Evolutionary conservation across 1,140 invertebrate species (phyloP), one percentile per base, ranked within the genome.

Genomic region (Alviniconcha marisindica): DNA sequence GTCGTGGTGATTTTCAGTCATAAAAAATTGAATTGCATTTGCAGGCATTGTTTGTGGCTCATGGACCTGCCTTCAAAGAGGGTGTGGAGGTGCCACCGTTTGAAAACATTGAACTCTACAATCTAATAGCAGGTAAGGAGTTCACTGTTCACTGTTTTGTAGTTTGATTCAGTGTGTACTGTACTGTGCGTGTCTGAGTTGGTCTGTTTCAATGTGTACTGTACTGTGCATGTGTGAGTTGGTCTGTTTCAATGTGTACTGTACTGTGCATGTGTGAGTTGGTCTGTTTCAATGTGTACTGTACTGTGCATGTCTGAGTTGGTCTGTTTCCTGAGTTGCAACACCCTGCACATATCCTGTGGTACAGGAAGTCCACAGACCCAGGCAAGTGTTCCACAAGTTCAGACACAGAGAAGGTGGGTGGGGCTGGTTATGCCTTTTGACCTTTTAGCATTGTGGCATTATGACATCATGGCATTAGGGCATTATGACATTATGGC

Each of bases 51-150:
- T 92, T 92, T 81, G 69, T 92, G 18, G 91, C 89, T 21, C 85
- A 87, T 83, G 91, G 91, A 33, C 89, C 91, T 33, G 85, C 85
- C 14, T 91, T 92, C 69, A 88, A 90, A 74, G 84, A 86, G 77
- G 88, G 87, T 48, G 33, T 86, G 51, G 83, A 76, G 54, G 83
- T 88, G 5, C 86, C 90, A 74, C 82, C 87, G 28, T 91, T 92
- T 90, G 90, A 92, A 82, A 91, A 91, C 83, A 91, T 92, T 79
- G 90, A 92, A 63, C 66, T 92, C 40, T 91, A 91, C 81, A 91
- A 91, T 73, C 76, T 92, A 71, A 86, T 91, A 84, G 38, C 88
- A 79, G 89, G 90, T 90, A 83, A 83, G 60, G 31, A 44, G 15
- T 71, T n/a, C n/a, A n/a, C 44, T 28, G 28, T 77, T 77, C 0